Conservation (phyloP, 2,113 vertebrate species). For the Leuciscus idus region DNA sequence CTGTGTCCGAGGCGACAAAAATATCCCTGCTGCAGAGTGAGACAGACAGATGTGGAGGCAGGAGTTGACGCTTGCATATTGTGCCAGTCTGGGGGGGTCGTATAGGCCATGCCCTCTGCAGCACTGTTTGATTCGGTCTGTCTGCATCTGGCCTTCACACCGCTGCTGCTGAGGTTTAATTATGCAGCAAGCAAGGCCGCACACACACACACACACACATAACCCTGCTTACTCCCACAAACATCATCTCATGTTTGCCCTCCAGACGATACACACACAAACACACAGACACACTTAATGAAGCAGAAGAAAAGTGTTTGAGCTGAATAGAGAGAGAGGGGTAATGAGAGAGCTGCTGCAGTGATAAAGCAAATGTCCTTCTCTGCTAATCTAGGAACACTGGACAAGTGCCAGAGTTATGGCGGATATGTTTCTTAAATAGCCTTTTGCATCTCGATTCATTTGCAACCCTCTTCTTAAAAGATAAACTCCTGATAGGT, state of each 20-base stretch:
- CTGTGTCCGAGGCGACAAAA: conserved; percentile 28
- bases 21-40: background rate
- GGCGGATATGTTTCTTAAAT: background rate
- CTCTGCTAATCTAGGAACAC: conserved; percentile 13
- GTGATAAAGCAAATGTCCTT: conserved; percentile 20
- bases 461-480: background rate
- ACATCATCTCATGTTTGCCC: conserved; percentile 46
- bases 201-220: background rate
- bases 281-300: conserved; percentile 36
- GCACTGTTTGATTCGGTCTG: background rate
- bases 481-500: background rate
- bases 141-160: conserved; percentile 44
- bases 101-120: conserved; percentile 33
- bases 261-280: conserved; percentile 33
- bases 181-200: conserved; percentile 59
- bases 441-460: background rate
- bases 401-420: background rate
- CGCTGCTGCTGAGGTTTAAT: conserved; percentile 66
- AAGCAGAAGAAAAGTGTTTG: conserved; percentile 39
- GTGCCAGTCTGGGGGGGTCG: conserved; percentile 9
- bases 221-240: conserved; percentile 10
- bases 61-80: conserved; percentile 31
- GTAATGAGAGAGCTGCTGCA: conserved; percentile 16
- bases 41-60: conserved; percentile 11
- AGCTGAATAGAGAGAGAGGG: background rate